Evolutionary conservation across 2,888 invertebrate genomes (phyloP).

Genomic region (Crepidodera aurea): DNA sequence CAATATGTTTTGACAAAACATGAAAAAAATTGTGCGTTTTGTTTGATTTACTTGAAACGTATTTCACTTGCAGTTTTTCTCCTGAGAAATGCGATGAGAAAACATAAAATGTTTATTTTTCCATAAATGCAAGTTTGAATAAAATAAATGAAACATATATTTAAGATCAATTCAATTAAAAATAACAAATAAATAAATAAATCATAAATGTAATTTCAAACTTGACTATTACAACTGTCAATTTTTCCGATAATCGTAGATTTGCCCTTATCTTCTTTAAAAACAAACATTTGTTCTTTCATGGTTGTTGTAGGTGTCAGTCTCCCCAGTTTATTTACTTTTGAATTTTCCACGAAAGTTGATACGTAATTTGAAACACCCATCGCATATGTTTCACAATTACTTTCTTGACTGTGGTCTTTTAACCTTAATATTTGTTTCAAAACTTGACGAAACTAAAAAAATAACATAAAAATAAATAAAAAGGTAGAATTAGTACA

Average conservation of each 20-base stretch:
- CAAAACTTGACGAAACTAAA: constrained; percentile 47
- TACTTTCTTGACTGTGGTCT: constrained; percentile 21
- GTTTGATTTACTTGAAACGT: too few relatives aligned
- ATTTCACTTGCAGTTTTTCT: too few relatives aligned
- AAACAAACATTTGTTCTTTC: constrained; percentile 26
- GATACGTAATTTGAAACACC: constrained; percentile 40
- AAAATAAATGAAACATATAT: too few relatives aligned
- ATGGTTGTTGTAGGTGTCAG: not conserved
- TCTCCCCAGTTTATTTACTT: not conserved
- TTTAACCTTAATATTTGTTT: constrained; percentile 31
- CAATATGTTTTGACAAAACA: too few relatives aligned
- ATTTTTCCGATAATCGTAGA: not conserved
- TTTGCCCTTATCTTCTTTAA: not conserved
- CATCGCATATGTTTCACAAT: constrained; percentile 41
- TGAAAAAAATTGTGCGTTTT: too few relatives aligned
- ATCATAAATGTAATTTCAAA: not conserved
- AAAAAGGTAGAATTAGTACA: too few relatives aligned
- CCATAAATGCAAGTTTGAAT: too few relatives aligned
- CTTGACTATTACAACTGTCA: not conserved
- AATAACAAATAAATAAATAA: not conserved
- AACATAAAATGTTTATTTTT: too few relatives aligned
- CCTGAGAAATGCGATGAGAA: too few relatives aligned
- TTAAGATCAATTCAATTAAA: too few relatives aligned
- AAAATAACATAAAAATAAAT: constrained; percentile 6
- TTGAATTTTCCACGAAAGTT: not conserved